phyloP scores from a whole-genome alignment of 2,888 invertebrate genomes.

The Gortyna flavago region DNA sequence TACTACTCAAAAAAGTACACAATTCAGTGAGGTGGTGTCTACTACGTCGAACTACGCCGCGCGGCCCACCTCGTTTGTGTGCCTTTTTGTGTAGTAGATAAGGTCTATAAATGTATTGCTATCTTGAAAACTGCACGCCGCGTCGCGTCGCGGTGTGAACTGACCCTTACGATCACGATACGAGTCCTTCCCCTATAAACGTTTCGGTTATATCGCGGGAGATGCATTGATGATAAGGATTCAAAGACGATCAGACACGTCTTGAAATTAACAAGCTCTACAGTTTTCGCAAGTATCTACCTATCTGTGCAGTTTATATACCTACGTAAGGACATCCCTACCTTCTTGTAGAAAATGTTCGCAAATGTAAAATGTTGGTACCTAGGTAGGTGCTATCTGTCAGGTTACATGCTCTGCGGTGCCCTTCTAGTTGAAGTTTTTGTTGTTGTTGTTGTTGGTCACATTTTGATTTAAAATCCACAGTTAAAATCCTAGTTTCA shows the following conservation, averaged over 20 bases:
- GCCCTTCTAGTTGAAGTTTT: neutral
- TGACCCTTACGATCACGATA: constrained; percentile 9
- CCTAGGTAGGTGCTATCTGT: neutral
- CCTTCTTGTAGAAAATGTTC: neutral
- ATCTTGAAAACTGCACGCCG: too few relatives aligned
- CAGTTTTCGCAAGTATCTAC: neutral
- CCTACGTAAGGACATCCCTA: neutral
- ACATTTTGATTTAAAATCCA: neutral
- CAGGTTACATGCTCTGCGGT: too few relatives aligned
- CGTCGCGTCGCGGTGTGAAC: too few relatives aligned
- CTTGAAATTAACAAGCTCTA: neutral
- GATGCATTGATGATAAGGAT: neutral
- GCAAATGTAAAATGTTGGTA: neutral
- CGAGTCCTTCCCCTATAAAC: neutral
- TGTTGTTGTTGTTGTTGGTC: too few relatives aligned
- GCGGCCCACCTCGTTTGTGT: too few relatives aligned
- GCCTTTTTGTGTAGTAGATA: too few relatives aligned
- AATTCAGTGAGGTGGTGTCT: too few relatives aligned
- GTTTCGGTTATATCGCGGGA: neutral
- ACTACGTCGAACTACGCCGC: too few relatives aligned
- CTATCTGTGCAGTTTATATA: too few relatives aligned
- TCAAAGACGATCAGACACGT: neutral
- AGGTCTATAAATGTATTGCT: too few relatives aligned
- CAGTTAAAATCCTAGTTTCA: neutral
- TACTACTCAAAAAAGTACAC: too few relatives aligned